Evolutionary conservation across 2,113 vertebrate genomes (phyloP).

Genomic region (Gracilinanus agilis): DNA sequence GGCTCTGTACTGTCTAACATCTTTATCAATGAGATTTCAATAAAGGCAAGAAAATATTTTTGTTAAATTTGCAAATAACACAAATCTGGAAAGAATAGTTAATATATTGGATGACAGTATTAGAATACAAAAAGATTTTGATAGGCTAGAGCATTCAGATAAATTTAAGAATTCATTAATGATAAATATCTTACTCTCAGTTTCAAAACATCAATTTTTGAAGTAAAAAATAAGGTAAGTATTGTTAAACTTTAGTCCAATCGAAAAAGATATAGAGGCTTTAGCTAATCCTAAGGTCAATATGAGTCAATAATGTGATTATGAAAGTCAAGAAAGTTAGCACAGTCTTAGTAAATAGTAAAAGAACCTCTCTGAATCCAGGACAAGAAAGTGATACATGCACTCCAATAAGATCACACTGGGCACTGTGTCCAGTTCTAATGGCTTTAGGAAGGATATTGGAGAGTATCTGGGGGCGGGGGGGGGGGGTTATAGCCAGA

Average conservation of each 20-base stretch:
- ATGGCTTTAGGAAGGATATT: neutral
- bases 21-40: neutral
- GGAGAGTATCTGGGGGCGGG: neutral
- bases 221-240: neutral
- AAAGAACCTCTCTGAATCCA: neutral
- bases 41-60: neutral
- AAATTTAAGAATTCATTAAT: neutral
- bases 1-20: neutral
- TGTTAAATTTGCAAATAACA: neutral
- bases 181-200: neutral
- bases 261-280: neutral
- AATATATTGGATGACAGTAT: neutral
- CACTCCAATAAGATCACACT: neutral
- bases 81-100: neutral
- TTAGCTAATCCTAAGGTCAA: neutral
- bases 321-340: neutral
- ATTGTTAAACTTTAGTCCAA: neutral
- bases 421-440: neutral
- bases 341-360: neutral
- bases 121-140: neutral
- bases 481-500: too few species aligned
- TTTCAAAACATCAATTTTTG: neutral
- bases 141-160: neutral
- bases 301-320: neutral
- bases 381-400: neutral